phyloP scores from a whole-genome alignment of 2,113 vertebrate genomes.

The Myrmecobius fasciatus region DNA sequence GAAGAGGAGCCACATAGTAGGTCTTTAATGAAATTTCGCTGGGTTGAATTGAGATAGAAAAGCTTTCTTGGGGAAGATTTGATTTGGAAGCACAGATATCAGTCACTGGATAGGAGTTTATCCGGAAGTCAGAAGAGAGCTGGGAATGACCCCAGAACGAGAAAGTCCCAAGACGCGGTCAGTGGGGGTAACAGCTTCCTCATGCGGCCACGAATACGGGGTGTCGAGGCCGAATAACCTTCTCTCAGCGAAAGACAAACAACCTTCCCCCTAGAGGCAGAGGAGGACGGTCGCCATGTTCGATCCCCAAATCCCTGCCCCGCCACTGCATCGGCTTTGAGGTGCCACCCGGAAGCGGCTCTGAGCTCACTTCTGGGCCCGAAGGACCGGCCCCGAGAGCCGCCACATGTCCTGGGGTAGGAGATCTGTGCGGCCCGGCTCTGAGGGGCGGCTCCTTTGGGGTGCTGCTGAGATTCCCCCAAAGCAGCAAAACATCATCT shows the following conservation, averaged over 20 bases:
- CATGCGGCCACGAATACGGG: background rate
- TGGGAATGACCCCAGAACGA: background rate
- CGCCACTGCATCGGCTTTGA: background rate
- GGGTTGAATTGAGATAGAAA: too few species aligned
- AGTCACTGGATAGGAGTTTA: too few species aligned
- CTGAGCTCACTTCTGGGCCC: background rate
- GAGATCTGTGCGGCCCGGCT: background rate
- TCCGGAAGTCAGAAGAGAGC: too few species aligned
- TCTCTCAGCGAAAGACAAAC: background rate
- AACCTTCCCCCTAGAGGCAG: background rate
- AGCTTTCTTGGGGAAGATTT: too few species aligned
- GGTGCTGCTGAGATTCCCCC: constrained; percentile 33
- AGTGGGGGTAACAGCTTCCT: background rate
- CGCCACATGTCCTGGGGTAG: background rate
- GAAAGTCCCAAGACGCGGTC: too few species aligned
- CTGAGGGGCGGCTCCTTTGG: background rate
- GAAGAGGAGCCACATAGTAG: too few species aligned
- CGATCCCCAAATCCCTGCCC: background rate
- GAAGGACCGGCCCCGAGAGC: background rate
- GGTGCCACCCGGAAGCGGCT: background rate
- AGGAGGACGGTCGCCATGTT: background rate
- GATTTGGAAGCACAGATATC: too few species aligned
- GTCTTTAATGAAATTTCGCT: too few species aligned
- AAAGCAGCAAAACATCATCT: constrained; percentile 60
- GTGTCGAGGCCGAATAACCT: background rate